phyloP scores from a whole-genome alignment of 2,888 invertebrate genomes.

The Chloroclystis v-ata region DNA sequence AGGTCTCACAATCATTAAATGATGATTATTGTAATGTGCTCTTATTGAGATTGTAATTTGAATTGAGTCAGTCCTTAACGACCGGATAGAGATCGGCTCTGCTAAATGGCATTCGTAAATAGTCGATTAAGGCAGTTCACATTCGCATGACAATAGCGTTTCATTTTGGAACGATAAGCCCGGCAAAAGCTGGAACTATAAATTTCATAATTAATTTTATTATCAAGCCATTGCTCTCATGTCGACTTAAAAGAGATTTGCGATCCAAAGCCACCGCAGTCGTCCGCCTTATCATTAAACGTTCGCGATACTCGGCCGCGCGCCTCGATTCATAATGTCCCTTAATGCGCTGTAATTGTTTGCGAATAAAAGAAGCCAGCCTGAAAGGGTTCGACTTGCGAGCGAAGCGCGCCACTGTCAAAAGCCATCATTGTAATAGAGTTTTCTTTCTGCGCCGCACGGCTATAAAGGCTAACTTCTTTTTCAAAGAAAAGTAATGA shows the following conservation, averaged over 20 bases:
- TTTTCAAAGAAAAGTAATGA: conserved; percentile 73
- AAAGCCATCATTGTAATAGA: conserved; percentile 69
- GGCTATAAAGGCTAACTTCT: conserved; percentile 69
- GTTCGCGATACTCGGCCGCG: conserved; percentile 52
- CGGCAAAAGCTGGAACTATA: conserved; percentile 46
- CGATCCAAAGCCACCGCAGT: conserved; percentile 59
- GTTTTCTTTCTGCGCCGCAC: conserved; percentile 59
- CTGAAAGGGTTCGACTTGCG: conserved; percentile 50
- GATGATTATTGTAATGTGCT: conserved; percentile 36
- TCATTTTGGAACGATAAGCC: conserved; percentile 43
- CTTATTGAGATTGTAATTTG: conserved; percentile 45
- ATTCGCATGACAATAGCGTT: conserved; percentile 54
- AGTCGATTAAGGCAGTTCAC: conserved; percentile 63
- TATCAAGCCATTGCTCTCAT: conserved; percentile 60
- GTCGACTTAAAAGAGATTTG: conserved; percentile 70
- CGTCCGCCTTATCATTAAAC: conserved; percentile 65
- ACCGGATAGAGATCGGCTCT: conserved; percentile 41
- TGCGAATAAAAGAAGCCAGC: conserved; percentile 53
- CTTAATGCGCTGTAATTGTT: conserved; percentile 63
- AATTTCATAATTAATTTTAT: conserved; percentile 73
- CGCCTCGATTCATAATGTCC: conserved; percentile 51
- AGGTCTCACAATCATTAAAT: conserved; percentile 37
- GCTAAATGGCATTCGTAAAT: conserved; percentile 59
- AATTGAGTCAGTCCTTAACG: conserved; percentile 46
- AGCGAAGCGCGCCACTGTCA: conserved; percentile 49